phyloP scores from a whole-genome alignment of 2,113 vertebrate species.

The Fregata magnificens region DNA sequence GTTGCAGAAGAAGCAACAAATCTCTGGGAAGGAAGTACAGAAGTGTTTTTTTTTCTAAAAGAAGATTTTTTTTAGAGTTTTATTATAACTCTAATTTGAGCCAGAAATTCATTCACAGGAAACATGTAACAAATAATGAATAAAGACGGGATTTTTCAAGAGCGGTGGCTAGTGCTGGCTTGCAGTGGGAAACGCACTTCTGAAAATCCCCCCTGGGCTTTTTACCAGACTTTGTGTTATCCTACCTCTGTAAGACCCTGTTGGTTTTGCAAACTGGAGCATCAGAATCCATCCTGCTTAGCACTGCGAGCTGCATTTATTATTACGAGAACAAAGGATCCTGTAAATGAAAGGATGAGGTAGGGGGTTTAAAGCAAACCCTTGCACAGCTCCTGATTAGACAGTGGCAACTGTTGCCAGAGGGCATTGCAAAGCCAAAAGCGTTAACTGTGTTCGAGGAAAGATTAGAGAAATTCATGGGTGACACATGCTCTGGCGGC shows the following conservation, averaged over 20 bases:
- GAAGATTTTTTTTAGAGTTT: not conserved
- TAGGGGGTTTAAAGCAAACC: not conserved
- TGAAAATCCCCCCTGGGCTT: not conserved
- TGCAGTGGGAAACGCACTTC: not conserved
- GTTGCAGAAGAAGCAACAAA: not conserved
- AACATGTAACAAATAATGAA: not conserved
- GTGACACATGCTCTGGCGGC: not conserved
- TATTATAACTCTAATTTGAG: not conserved
- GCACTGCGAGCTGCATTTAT: not conserved
- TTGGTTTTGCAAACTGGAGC: not conserved
- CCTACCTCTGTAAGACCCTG: not conserved
- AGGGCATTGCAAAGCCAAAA: not conserved
- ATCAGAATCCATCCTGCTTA: not conserved
- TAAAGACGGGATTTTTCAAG: not conserved
- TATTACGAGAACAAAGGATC: not conserved
- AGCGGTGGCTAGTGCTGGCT: not conserved
- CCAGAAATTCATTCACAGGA: not conserved
- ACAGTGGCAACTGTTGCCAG: not conserved
- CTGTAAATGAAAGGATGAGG: not conserved
- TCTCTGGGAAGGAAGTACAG: not conserved
- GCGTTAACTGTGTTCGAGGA: not conserved
- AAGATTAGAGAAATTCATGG: not conserved
- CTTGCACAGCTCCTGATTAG: not conserved
- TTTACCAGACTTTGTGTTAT: not conserved
- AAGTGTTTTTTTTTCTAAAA: not conserved